A percentile compares a stretch with the other conserved stretches of the same genome.
Conservation (phyloP, 2,113 vertebrate species). For the Brevimyrus niger region DNA sequence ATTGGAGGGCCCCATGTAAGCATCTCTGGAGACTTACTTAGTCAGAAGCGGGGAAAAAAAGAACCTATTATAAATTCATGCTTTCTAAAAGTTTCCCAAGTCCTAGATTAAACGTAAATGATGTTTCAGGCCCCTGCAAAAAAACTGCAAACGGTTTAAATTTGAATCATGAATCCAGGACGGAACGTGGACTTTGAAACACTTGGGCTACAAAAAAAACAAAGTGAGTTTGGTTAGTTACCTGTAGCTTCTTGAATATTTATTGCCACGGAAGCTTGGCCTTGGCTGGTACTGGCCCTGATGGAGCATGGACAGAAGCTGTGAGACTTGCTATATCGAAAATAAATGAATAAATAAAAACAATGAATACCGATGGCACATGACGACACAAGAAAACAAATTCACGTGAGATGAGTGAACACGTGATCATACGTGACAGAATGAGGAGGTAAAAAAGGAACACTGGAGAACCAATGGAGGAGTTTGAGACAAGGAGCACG, state of each 20-base stretch:
- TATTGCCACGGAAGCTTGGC: constrained; percentile 98
- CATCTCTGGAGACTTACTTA: not conserved
- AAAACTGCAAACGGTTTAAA: not conserved
- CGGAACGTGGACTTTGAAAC: not conserved
- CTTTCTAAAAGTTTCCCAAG: not conserved
- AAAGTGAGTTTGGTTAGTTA: constrained; percentile 41
- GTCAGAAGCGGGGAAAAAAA: not conserved
- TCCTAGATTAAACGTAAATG: not conserved
- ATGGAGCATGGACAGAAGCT: constrained; percentile 98
- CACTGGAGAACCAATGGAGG: not conserved
- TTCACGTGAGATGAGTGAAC: constrained; percentile 48
- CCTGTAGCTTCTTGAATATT: constrained; percentile 98
- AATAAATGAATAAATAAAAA: constrained; percentile 37
- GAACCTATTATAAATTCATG: not conserved
- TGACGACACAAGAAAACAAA: constrained; percentile 28
- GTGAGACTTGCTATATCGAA: constrained; percentile 90
- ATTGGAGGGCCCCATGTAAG: not conserved
- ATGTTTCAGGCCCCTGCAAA: not conserved
- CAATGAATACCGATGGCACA: constrained; percentile 39
- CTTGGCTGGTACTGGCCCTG: constrained; percentile 98
- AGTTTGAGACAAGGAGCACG: not conserved
- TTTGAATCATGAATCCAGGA: not conserved
- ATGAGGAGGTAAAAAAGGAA: not conserved
- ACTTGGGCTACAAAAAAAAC: not conserved
- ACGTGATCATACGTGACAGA: constrained; percentile 29